Base-by-base conservation (phyloP, 2,888 invertebrate genomes). In the Norana najaformis region DNA sequence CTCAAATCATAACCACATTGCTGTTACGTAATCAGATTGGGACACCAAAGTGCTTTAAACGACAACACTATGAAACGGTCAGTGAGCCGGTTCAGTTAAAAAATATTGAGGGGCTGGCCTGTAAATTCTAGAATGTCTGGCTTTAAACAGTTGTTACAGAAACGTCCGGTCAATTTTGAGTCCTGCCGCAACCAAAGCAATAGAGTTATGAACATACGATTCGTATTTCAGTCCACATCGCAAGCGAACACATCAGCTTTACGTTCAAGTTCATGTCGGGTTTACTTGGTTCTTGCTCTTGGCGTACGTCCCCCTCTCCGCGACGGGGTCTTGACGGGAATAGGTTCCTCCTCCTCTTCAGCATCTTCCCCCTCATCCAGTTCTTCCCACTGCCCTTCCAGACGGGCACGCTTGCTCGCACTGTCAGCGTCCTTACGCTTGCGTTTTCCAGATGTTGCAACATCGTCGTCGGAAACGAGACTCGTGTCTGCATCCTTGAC, bases 261-360 rank as follows among this genome's bases (percentile, higher is more conserved):
- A 11, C 30, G 53, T 30, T n/a, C 30, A 6, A 47, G 47, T 47
- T 8, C 8, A 47, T 23, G 16, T n/a, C 69, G n/a, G 3, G 11
- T 69, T 8, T 85, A 85, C 85, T 85, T 85, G 85, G 85, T 85
- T 85, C 85, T 85, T 16, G 85, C 37, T 16, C 85, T 85, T 85
- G 85, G 36, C 36, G 85, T 36, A 35, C 85, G 85, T 36, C 85
- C 85, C 14, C 85, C 85, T 36, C 85, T 85, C 37, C 85, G 85
- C 18, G 85, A 35, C 69, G 69, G 69, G 1, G 85, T 85, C 85
- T 85, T 85, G 23, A 85, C 85, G 0, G 37, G 36, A 85, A 36
- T 36, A 11, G 69, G 69, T 16, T 69, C 69, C 14, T 85, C 85
- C 37, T 85, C 85, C 37, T 85, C 85, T 85, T 85, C 85, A 16